Conservation (phyloP, 2,888 invertebrate species). For the Smittia sp. region DNA sequence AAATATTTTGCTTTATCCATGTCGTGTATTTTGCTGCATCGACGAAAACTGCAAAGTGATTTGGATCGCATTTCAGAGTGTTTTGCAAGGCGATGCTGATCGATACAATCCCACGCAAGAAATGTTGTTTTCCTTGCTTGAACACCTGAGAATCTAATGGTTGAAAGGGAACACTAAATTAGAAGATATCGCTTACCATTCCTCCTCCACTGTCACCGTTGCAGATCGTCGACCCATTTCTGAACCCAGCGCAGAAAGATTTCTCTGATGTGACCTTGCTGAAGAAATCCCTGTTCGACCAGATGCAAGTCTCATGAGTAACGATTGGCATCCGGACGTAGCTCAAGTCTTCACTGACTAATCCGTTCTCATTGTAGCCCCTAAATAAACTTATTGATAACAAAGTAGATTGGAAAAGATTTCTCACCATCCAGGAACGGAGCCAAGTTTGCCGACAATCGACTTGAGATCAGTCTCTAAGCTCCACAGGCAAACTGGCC, state of each 20-base stretch:
- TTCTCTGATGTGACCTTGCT: conserved; percentile 59
- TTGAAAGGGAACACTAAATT: neutral
- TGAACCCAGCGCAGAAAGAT: conserved; percentile 56
- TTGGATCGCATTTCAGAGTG: conserved; percentile 59
- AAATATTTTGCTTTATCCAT: conserved; percentile 53
- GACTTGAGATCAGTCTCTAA: conserved; percentile 46
- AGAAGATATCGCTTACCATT: neutral
- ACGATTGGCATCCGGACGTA: conserved; percentile 62
- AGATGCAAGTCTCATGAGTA: conserved; percentile 59
- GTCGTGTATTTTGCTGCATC: conserved; percentile 60
- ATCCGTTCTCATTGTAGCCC: conserved; percentile 37
- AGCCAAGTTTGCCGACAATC: conserved; percentile 46
- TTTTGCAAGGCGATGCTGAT: conserved; percentile 60
- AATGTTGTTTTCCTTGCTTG: conserved; percentile 49
- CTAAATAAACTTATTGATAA: neutral
- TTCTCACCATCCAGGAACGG: conserved; percentile 28
- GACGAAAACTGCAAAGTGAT: conserved; percentile 62
- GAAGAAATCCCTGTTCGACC: conserved; percentile 62
- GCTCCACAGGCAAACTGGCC: conserved; percentile 35
- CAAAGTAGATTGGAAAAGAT: no score
- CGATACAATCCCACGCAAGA: conserved; percentile 58
- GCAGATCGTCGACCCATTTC: conserved; percentile 49
- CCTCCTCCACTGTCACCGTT: conserved; percentile 28
- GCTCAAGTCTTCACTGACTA: conserved; percentile 52
- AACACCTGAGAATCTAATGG: conserved; percentile 52